Conservation (phyloP, 1,140 invertebrate genomes). For the Brachionus paranguensis region DNA sequence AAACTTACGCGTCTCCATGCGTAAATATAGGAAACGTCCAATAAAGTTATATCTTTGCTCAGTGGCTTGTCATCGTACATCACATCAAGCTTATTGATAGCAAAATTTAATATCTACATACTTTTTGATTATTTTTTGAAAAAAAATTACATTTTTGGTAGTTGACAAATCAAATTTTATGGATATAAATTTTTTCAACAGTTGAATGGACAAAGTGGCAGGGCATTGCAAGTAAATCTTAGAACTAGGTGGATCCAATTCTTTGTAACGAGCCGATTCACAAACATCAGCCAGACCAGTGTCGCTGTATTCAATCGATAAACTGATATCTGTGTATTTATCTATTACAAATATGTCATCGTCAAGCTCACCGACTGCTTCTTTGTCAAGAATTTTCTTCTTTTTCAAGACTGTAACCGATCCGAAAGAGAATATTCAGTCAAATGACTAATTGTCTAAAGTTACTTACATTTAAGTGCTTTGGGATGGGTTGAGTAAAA, state of each 20-base stretch:
- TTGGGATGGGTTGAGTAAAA: conserved; percentile 75
- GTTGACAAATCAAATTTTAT: conserved; percentile 66
- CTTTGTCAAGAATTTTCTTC: conserved; percentile 27
- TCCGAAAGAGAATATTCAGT: background rate
- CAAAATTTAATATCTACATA: too few species aligned
- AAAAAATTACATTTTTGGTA: conserved; percentile 47
- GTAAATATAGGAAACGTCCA: conserved; percentile 91
- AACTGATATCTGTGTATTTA: conserved; percentile 1
- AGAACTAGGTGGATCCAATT: conserved; percentile 28
- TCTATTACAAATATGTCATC: conserved; percentile 32
- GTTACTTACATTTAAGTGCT: conserved; percentile 52
- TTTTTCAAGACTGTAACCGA: background rate
- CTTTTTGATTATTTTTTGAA: conserved; percentile 44
- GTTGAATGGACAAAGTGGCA: conserved; percentile 73
- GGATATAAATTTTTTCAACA: conserved; percentile 78
- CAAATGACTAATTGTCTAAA: background rate
- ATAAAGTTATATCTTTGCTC: conserved; percentile 77
- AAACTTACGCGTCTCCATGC: conserved; percentile 73
- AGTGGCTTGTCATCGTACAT: conserved; percentile 66
- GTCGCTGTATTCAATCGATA: conserved; percentile 26
- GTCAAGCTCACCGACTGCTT: background rate
- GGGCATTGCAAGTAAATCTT: conserved; percentile 72
- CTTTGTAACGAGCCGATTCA: conserved; percentile 4
- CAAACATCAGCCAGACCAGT: conserved; percentile 15
- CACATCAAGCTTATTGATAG: conserved; percentile 50